Evolutionary conservation across 1,140 invertebrate genomes (phyloP).

Genomic region (Marisa cornuarietis): DNA sequence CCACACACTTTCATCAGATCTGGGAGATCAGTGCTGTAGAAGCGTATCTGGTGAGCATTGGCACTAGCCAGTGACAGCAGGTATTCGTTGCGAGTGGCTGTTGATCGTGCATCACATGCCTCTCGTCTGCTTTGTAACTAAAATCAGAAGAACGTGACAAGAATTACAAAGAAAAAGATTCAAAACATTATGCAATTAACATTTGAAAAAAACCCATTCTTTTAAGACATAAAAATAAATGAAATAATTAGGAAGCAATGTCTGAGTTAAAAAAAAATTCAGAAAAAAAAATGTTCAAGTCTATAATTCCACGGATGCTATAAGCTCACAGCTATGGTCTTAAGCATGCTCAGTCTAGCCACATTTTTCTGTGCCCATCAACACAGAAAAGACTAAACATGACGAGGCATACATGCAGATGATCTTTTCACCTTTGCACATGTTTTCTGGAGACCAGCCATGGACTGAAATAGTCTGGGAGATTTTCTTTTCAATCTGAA

Average conservation of each 20-base stretch:
- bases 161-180: too few species aligned
- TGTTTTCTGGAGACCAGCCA: constrained; percentile 94
- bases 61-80: constrained; percentile 89
- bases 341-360: too few species aligned
- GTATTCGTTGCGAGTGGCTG: constrained; percentile 93
- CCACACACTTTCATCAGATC: constrained; percentile 79
- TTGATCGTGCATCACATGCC: constrained; percentile 91
- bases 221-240: too few species aligned
- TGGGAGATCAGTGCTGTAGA: constrained; percentile 91
- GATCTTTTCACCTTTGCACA: constrained; percentile 83
- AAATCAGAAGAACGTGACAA: constrained; percentile 29
- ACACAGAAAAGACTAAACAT: not conserved
- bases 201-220: too few species aligned
- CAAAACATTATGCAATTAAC: too few species aligned
- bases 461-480: constrained; percentile 94
- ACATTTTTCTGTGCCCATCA: not conserved
- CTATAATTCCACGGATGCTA: too few species aligned
- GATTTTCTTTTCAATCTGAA: constrained; percentile 93
- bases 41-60: constrained; percentile 93
- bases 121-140: constrained; percentile 87
- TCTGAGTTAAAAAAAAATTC: too few species aligned
- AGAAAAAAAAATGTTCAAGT: too few species aligned
- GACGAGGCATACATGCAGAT: not conserved
- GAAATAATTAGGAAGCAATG: too few species aligned
- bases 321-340: too few species aligned